Evolutionary conservation across 2,888 invertebrate species (phyloP), one percentile per base, ranked within the genome.

Genomic region (Helleia helle): DNA sequence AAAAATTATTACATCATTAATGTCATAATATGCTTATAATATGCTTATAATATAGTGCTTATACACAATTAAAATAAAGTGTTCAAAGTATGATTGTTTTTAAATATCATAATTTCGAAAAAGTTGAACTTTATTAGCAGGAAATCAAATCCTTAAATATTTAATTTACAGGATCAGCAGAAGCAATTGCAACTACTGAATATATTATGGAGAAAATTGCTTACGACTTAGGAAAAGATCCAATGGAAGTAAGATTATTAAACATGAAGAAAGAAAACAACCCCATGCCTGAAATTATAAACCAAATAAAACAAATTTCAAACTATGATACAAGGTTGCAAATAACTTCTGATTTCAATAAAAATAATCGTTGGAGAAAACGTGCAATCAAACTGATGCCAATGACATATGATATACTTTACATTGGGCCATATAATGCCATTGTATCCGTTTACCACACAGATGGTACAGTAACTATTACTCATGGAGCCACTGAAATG

Each of bases 361-460:
- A 56, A 34, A 79, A 86, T 1, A 93, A 94, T 68, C 81, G 92
- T 15, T 94, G 94, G 94, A 90, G 88, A 54, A 94, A 94, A 67
- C 86, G 88, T 36, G 92, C 90, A 0, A 75, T 92, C 1, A 83
- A 88, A 30, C 46, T 93, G 6, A 77, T 90, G 4, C 90, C 92
- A 1, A 88, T 93, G 87, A 86, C 87, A 36, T 93, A 90, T 62
- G 87, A 87, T 0, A 59, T 90, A 13, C 69, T 69, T 43, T 81
- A 87, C 37, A 69, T 74, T 34, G 88, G 88, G 1, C 86, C 86
- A 9, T 90, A 68, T 49, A 86, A 87, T 54, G 86, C 87, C 0
- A 64, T 88, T 17, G 86, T 93, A n/a, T 87, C 89, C 1, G 86
- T 94, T 50, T 93, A 88, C 59, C 89, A 89, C n/a, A 79, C 83